These are phyloP conservation scores for Trachelus troglodyta DNA, from an alignment of 2,888 invertebrate genomes.

Conservation along the genomic window DNA sequence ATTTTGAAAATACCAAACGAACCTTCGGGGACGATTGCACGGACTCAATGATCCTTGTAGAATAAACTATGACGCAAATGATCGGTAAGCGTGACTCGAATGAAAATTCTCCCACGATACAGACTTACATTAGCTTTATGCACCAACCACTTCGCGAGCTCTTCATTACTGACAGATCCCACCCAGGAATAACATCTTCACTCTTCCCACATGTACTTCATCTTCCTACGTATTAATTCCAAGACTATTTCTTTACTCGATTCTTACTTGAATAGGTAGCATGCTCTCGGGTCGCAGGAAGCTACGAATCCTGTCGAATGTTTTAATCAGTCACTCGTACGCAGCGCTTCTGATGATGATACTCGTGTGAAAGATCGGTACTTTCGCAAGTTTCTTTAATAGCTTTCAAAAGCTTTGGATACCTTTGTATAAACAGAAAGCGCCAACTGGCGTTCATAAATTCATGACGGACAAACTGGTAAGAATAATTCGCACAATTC, in stretches of 20 bases:
- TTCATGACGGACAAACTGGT: constrained; percentile 57
- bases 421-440: neutral
- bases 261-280: neutral
- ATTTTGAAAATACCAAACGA: neutral
- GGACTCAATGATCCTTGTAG: neutral
- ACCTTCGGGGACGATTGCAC: neutral
- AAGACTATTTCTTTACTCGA: neutral
- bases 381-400: neutral
- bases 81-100: neutral
- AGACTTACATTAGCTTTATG: constrained; percentile 29
- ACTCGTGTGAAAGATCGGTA: neutral
- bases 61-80: neutral
- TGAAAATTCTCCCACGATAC: constrained; percentile 10
- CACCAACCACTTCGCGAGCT: constrained; percentile 23
- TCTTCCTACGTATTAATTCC: neutral
- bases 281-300: neutral
- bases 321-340: neutral
- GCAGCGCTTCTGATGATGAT: neutral
- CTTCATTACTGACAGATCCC: constrained; percentile 19
- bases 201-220: neutral
- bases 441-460: constrained; percentile 43
- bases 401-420: neutral
- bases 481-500: constrained; percentile 65
- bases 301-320: neutral
- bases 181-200: constrained; percentile 9